Conservation (phyloP, 2,797 vertebrate genomes). For the Crenichthys baileyi region DNA sequence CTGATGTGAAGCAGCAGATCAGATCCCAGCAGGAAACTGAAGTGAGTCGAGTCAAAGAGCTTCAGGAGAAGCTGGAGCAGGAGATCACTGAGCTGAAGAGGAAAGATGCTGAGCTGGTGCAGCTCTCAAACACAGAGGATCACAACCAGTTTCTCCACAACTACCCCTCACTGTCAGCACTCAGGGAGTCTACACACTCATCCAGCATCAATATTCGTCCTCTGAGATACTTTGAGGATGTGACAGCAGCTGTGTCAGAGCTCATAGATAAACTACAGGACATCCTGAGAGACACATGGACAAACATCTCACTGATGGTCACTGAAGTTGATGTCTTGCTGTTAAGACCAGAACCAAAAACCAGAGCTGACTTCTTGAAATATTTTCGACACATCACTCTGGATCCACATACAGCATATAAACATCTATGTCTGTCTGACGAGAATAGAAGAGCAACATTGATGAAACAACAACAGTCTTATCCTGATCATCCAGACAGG, state of each 20-base stretch:
- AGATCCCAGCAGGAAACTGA: slow-evolving; percentile 8
- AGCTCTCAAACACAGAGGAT: slow-evolving; percentile 1
- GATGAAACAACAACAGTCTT: not conserved
- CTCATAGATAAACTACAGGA: not conserved
- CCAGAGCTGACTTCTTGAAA: not conserved
- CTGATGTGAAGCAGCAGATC: not conserved
- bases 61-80: slow-evolving; percentile 4
- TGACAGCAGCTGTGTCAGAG: not conserved
- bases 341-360: slow-evolving; percentile 6
- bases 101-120: not conserved
- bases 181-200: not conserved
- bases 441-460: not conserved
- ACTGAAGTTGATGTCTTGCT: not conserved
- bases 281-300: not conserved
- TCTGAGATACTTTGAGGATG: not conserved
- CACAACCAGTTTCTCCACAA: no score
- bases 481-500: not conserved
- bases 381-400: not conserved
- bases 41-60: slow-evolving; percentile 10
- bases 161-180: no score
- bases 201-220: not conserved
- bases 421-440: not conserved
- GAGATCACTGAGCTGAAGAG: not conserved
- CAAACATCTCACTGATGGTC: rapidly evolving
- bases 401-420: slow-evolving; percentile 3